Conservation (phyloP, 1,140 invertebrate genomes). For the Luehdorfia chinensis region DNA sequence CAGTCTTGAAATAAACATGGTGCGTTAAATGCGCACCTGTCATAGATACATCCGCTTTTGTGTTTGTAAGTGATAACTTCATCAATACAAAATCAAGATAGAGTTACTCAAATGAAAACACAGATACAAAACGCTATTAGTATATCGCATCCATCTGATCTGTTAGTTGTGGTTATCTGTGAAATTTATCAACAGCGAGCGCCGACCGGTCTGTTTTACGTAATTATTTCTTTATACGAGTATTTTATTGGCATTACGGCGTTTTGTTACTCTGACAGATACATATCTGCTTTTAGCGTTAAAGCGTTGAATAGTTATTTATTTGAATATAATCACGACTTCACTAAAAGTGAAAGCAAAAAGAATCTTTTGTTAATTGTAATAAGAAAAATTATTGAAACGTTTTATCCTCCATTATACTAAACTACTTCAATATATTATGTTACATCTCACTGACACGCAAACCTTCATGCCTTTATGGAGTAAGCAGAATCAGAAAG, state of each 20-base stretch:
- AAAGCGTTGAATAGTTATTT: conserved; percentile 3
- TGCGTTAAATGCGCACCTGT: conserved; percentile 5
- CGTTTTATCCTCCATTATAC: too few species aligned
- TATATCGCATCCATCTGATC: conserved; percentile 48
- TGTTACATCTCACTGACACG: too few species aligned
- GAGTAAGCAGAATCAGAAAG: too few species aligned
- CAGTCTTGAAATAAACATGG: conserved; percentile 7
- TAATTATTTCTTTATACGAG: conserved; percentile 28
- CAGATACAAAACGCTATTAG: conserved; percentile 54
- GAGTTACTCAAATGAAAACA: conserved; percentile 39
- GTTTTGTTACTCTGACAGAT: conserved; percentile 2
- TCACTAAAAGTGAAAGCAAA: too few species aligned
- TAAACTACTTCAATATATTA: too few species aligned
- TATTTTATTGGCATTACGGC: conserved; percentile 20
- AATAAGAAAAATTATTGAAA: too few species aligned
- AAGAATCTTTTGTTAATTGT: too few species aligned
- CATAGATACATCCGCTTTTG: conserved; percentile 11
- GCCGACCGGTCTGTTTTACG: conserved; percentile 18
- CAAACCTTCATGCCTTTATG: too few species aligned
- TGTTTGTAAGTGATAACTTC: conserved; percentile 24
- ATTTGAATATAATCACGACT: background rate
- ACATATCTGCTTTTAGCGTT: conserved; percentile 5
- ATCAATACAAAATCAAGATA: conserved; percentile 32
- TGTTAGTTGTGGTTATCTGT: conserved; percentile 41
- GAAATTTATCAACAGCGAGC: conserved; percentile 23